phyloP scores from a whole-genome alignment of 2,797 vertebrate genomes.

The Naso thynnoides region DNA sequence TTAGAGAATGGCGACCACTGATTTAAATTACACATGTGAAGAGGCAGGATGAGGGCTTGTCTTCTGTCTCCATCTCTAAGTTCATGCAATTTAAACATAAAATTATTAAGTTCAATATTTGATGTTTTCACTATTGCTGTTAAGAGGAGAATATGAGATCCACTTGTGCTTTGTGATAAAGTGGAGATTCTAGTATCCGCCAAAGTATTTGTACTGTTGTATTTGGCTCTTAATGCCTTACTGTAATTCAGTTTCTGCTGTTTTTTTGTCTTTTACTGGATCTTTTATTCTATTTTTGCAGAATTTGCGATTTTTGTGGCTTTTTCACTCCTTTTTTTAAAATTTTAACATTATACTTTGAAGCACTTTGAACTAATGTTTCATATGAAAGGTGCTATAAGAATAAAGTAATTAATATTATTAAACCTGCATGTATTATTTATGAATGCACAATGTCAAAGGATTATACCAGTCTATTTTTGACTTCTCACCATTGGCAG shows the following conservation, averaged over 20 bases:
- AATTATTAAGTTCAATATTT: conserved; percentile 80
- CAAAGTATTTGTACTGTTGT: conserved; percentile 9
- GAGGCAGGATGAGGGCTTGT: conserved; percentile 70
- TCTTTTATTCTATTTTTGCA: too few species aligned
- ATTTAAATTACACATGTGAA: conserved; percentile 79
- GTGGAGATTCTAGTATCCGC: conserved; percentile 53
- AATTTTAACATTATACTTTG: too few species aligned
- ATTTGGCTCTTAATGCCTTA: too few species aligned
- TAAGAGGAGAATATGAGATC: conserved; percentile 73
- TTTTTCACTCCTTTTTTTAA: too few species aligned
- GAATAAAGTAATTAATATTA: too few species aligned
- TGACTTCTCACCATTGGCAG: too few species aligned
- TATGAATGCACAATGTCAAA: conserved; percentile 11
- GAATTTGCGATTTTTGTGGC: too few species aligned
- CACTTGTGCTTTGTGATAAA: conserved; percentile 71
- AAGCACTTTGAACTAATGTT: too few species aligned
- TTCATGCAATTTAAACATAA: conserved; percentile 74
- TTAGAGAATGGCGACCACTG: conserved; percentile 69
- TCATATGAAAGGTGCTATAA: too few species aligned
- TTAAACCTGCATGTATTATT: conserved; percentile 39
- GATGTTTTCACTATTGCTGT: conserved; percentile 70
- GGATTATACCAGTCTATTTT: too few species aligned
- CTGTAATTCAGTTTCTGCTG: too few species aligned
- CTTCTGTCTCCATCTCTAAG: conserved; percentile 62
- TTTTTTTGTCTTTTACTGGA: too few species aligned